Conservation (phyloP, 1,140 invertebrate species). For the Belonocnema kinseyi region DNA sequence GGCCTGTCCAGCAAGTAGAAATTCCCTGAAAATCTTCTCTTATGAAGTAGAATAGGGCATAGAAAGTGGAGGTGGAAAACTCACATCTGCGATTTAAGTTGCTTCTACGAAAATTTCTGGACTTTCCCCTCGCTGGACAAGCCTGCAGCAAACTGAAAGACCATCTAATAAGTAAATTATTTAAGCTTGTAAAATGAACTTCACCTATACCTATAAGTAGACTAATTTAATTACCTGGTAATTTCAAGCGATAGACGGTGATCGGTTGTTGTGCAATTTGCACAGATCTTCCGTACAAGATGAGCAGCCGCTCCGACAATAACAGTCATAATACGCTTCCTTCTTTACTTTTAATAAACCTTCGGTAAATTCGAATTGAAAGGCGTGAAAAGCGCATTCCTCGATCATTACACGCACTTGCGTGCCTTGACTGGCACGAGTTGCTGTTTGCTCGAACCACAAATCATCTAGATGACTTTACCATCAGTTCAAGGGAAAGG, state of each 20-base stretch:
- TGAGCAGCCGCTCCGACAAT: background rate
- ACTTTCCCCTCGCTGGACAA: too few species aligned
- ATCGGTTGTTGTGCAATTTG: background rate
- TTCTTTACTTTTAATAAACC: slow-evolving; percentile 48
- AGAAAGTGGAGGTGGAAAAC: too few species aligned
- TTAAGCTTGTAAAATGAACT: too few species aligned
- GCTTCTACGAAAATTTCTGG: too few species aligned
- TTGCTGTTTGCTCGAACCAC: slow-evolving; percentile 48
- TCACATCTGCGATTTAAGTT: too few species aligned
- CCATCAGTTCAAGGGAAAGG: slow-evolving; percentile 57
- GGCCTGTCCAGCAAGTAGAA: too few species aligned
- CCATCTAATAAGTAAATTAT: too few species aligned
- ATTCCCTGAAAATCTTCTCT: too few species aligned
- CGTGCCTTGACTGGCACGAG: slow-evolving; percentile 28
- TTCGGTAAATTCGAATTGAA: slow-evolving; percentile 61
- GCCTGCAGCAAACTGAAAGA: too few species aligned
- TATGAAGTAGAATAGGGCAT: too few species aligned
- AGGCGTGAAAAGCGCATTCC: slow-evolving; percentile 67
- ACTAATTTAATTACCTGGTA: background rate
- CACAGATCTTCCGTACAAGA: background rate
- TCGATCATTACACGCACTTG: slow-evolving; percentile 57
- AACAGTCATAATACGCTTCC: slow-evolving; percentile 10
- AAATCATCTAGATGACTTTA: slow-evolving; percentile 64
- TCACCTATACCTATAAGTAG: too few species aligned
- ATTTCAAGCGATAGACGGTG: background rate